Evolutionary conservation across 2,888 invertebrate genomes (phyloP), one percentile per base, ranked within the genome.

Genomic region (Lydus trimaculatus): DNA sequence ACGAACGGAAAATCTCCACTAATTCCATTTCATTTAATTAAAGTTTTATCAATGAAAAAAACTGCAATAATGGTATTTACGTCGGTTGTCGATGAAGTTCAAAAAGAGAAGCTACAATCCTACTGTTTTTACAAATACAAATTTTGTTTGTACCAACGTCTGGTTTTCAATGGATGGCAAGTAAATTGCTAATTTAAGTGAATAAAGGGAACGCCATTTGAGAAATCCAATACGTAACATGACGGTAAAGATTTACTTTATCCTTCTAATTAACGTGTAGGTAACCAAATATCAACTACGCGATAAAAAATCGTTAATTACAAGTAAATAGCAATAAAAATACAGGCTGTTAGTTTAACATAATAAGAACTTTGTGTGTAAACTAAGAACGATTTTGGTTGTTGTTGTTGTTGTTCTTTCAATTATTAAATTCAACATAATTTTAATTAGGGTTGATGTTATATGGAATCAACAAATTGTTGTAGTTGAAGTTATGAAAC

Each of bases 191-290:
- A 52, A 52, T 52, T 23, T 25, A 52, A 52, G 25, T 52, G 25
- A 52, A 52, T 52, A 52, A 23, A 52, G 23, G 9, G 52, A 20
- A 23, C 11, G 52, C 5, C 52, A 52, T 52, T 43, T 8, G 4
- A 13, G 25, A 52, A 52, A 52, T 52, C 13, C 52, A 52, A 25
- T 52, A 11, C 25, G 13, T 13, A 23, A 11, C 23, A 48, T 4
- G n/a, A 43, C 20, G 9, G 48, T 20, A 25, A 9, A 48, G 48
- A 8, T 48, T 20, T 48, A 20, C 48, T 20, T 48, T 48, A 48
- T 52, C 52, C 23, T 23, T 25, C 52, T 52, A 52, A 52, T 52
- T 52, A 52, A 52, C 23, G 25, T 52, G 52, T 23, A 52, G 52
- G 13, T 52, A 52, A 52, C 23, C 13, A 23, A 52, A 52, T 52